These are phyloP conservation scores for Drosophila demipolita DNA, from an alignment of 2,888 invertebrate genomes.

Conservation along the genomic window DNA sequence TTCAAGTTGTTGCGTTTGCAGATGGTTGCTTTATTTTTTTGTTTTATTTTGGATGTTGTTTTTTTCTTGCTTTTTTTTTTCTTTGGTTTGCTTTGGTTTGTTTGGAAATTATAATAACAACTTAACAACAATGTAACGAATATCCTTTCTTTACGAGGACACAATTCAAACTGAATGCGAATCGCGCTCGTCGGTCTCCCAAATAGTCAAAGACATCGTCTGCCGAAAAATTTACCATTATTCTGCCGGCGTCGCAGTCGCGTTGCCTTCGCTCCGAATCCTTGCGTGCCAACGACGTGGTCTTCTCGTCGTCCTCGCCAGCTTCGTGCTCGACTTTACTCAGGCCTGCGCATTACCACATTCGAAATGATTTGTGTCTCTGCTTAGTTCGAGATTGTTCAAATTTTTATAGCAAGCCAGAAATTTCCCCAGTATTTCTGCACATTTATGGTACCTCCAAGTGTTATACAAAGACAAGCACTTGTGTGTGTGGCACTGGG, in stretches of 20 bases:
- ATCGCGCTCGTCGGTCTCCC: slow-evolving; percentile 83
- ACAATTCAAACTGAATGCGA: slow-evolving; percentile 85
- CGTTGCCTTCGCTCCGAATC: slow-evolving; percentile 55
- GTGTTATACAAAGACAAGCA: slow-evolving; percentile 49
- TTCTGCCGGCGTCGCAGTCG: slow-evolving; percentile 75
- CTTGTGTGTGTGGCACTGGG: slow-evolving; percentile 4
- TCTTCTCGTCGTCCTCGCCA: slow-evolving; percentile 14
- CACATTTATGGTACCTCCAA: slow-evolving; percentile 27
- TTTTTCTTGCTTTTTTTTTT: slow-evolving; percentile 36
- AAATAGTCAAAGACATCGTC: slow-evolving; percentile 82
- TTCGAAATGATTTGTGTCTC: slow-evolving; percentile 68
- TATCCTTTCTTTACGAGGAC: slow-evolving; percentile 86
- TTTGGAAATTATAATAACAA: slow-evolving; percentile 85
- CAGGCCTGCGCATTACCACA: slow-evolving; percentile 60
- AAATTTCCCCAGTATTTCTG: slow-evolving; percentile 35
- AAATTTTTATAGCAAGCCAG: not conserved
- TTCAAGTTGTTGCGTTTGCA: slow-evolving; percentile 58
- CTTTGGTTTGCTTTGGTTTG: slow-evolving; percentile 66
- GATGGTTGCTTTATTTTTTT: slow-evolving; percentile 36
- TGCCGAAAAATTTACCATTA: slow-evolving; percentile 57
- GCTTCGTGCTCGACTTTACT: slow-evolving; percentile 38
- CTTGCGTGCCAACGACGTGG: slow-evolving; percentile 45
- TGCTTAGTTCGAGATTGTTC: slow-evolving; percentile 25
- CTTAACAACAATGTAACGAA: slow-evolving; percentile 85
- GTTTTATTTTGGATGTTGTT: slow-evolving; percentile 37